Percentiles rank a stretch among this genome's conserved stretches.
Evolutionary conservation across 1,140 invertebrate genomes (phyloP).

Genomic region (Brachionus asplanchnoidis): DNA sequence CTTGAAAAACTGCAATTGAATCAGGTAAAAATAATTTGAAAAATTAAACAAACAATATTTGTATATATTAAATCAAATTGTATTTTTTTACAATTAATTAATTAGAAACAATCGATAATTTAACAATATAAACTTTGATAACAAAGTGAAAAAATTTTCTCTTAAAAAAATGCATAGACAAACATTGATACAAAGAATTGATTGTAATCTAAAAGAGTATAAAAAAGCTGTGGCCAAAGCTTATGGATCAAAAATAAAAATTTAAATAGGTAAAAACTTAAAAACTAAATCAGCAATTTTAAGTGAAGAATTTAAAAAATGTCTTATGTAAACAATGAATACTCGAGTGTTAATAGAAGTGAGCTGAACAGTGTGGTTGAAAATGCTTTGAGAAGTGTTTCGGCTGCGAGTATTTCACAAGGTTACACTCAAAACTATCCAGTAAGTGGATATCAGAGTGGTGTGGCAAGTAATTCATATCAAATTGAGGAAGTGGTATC

Average conservation of each 20-base stretch:
- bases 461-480: not conserved
- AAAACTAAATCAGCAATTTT: not conserved
- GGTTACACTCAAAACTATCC: not conserved
- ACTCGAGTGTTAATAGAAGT: not conserved
- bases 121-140: not conserved
- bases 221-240: not conserved
- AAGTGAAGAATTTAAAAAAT: not conserved
- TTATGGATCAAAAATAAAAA: not conserved
- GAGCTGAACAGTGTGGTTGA: not conserved
- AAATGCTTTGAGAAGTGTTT: constrained; percentile 26
- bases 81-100: not conserved
- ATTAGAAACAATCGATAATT: not conserved
- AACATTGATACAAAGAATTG: not conserved
- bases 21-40: not conserved
- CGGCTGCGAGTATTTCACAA: not conserved
- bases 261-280: not conserved
- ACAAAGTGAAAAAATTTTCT: not conserved
- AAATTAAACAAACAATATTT: not conserved
- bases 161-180: not conserved
- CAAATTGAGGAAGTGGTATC: not conserved
- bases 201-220: not conserved
- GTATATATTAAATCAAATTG: not conserved
- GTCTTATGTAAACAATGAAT: not conserved
- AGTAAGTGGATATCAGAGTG: not conserved
- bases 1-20: too few species aligned